Evolutionary conservation across 2,113 vertebrate species (phyloP).

Genomic region (Gobiocypris rarus): DNA sequence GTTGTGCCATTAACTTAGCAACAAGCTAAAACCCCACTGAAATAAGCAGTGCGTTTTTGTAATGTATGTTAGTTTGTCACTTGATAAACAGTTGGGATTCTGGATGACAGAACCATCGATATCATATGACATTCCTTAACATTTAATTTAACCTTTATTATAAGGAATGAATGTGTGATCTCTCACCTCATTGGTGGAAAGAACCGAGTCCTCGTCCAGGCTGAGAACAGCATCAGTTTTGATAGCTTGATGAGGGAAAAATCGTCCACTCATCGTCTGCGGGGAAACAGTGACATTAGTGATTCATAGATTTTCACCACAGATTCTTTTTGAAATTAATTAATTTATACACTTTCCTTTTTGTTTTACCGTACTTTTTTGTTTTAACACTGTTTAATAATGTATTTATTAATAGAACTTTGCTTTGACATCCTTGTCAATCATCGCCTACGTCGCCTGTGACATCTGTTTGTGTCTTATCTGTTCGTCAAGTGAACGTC

Average conservation of each 20-base stretch:
- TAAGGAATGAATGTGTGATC: background rate
- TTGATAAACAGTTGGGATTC: background rate
- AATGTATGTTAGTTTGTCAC: background rate
- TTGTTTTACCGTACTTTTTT: background rate
- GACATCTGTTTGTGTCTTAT: slow-evolving; percentile 9
- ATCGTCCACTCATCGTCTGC: slow-evolving; percentile 80
- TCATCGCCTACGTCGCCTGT: background rate
- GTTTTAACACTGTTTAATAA: background rate
- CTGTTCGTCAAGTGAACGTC: background rate
- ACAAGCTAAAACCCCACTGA: background rate
- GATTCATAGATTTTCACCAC: background rate
- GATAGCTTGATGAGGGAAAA: slow-evolving; percentile 75
- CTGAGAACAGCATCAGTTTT: slow-evolving; percentile 78
- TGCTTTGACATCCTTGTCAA: slow-evolving; percentile 2
- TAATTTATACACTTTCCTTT: background rate
- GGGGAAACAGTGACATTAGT: slow-evolving; percentile 5
- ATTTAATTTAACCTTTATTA: background rate
- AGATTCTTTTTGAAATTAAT: background rate
- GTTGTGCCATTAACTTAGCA: background rate
- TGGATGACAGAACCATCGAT: background rate
- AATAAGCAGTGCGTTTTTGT: background rate
- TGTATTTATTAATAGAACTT: background rate
- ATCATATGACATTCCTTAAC: background rate
- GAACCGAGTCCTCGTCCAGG: slow-evolving; percentile 81
- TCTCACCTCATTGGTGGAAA: slow-evolving; percentile 83